Conservation (phyloP, 1,140 invertebrate species). For the Macrobrachium nipponense region DNA sequence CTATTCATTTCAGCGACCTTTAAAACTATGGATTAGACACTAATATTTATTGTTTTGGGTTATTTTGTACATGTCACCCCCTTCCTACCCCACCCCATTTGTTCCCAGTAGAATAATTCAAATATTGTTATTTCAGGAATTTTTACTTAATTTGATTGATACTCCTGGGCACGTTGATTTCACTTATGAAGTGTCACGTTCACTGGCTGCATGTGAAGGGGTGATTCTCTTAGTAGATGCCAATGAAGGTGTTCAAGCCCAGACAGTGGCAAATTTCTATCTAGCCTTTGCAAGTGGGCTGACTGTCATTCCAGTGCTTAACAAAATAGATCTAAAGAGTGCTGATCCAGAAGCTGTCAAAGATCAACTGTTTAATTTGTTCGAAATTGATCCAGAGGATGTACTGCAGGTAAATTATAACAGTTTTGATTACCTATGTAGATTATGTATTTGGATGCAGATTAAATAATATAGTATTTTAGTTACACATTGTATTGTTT, state of each 20-base stretch:
- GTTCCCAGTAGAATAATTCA: too few species aligned
- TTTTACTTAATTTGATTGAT: constrained; percentile 97
- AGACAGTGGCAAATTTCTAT: constrained; percentile 97
- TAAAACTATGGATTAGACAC: too few species aligned
- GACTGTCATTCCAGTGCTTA: constrained; percentile 90
- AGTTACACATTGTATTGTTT: neutral
- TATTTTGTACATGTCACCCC: too few species aligned
- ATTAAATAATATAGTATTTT: neutral
- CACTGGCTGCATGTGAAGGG: constrained; percentile 85
- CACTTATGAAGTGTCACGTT: constrained; percentile 87
- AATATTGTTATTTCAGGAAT: constrained; percentile 68
- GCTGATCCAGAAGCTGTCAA: constrained; percentile 86
- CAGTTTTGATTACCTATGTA: neutral
- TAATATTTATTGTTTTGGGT: too few species aligned
- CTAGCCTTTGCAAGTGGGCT: constrained; percentile 87
- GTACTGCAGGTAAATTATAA: constrained; percentile 70
- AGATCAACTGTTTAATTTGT: constrained; percentile 84
- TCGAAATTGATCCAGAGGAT: constrained; percentile 81
- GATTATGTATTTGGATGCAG: neutral
- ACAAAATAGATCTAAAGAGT: constrained; percentile 96
- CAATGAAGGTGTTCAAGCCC: constrained; percentile 94
- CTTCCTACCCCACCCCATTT: too few species aligned
- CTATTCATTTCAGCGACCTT: too few species aligned
- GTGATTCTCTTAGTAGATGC: constrained; percentile 96
- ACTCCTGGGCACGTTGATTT: constrained; percentile 99